Base-by-base conservation (phyloP, 53 echinoderm and acorn worm species). In the Echinometra lucunter region DNA sequence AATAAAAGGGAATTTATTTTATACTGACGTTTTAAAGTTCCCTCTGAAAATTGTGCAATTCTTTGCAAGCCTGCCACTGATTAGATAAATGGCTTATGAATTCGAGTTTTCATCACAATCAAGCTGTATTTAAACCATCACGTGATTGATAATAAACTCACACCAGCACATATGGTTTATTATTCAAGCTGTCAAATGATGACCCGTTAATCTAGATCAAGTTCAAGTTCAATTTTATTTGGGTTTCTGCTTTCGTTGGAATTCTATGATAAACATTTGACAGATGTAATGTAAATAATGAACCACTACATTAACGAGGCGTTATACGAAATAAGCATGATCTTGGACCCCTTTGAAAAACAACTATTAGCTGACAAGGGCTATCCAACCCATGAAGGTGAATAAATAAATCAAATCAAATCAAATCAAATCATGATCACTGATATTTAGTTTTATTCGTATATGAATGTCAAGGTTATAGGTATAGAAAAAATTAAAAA, bases 171-270 rank as follows among this genome's bases (percentile, higher is more conserved):
- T 13, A 32, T 13, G 72, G 72, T 72, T 72, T 81, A 81, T 81
- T 81, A 81, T 81, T 81, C 81, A 81, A 81, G 23, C 81, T 81
- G 42, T 44, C 80, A 80, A 18, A 7, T 42, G 25, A 30, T 25
- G 53, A 53, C 53, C 80, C 5, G 44, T 6, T 19, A 16, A 80
- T 18, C 81, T 81, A 81, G 81, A 44, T 81, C 81, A 81, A 81
- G 80, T 80, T 80, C 80, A 42, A 80, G 30, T 42, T 44, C 7
- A 17, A 44, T 44, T 53, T 81, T 81, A 81, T 81, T 81, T 81
- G 81, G 44, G 81, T 44, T 81, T 42, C 81, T 40, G 17, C 44
- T 53, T 53, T 2, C 13, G 70, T 34, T 34, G 13, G 32, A 35
- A 9, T 28, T 72, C 72, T 32, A 72, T 30, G 7, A 72, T 34